These are phyloP conservation scores for Mus spicilegus DNA, from an alignment of 2,113 vertebrate species.

Conservation along the genomic window DNA sequence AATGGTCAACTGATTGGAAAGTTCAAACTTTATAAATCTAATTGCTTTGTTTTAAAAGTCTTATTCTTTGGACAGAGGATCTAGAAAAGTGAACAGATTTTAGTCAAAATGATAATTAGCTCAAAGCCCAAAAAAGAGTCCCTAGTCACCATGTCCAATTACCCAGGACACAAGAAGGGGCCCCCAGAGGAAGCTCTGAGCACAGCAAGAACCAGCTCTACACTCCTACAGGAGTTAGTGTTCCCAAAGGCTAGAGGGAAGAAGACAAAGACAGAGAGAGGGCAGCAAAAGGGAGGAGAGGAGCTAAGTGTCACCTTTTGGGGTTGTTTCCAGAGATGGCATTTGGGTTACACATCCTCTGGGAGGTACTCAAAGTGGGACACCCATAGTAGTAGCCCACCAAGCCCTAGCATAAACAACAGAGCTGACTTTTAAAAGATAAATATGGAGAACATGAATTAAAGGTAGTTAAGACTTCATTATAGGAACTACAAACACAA, in stretches of 20 bases:
- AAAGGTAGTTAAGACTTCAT: neutral
- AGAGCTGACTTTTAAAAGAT: neutral
- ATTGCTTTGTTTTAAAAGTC: slow-evolving; percentile 51
- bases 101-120: slow-evolving; percentile 42
- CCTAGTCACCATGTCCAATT: neutral
- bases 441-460: slow-evolving; percentile 35
- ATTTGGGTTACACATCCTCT: neutral
- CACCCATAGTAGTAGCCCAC: neutral
- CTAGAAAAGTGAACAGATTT: neutral
- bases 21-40: slow-evolving; percentile 3
- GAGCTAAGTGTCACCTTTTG: neutral
- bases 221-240: neutral
- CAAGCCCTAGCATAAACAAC: neutral
- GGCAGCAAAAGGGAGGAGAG: neutral
- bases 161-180: neutral
- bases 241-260: neutral
- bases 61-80: slow-evolving; percentile 42
- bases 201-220: neutral
- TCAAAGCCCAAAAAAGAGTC: neutral
- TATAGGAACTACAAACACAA: neutral
- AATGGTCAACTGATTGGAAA: neutral
- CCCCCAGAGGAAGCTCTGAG: neutral
- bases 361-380: neutral
- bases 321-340: neutral
- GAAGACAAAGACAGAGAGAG: neutral